Evolutionary conservation across 2,888 invertebrate genomes (phyloP).

Genomic region (Dione vanillae): DNA sequence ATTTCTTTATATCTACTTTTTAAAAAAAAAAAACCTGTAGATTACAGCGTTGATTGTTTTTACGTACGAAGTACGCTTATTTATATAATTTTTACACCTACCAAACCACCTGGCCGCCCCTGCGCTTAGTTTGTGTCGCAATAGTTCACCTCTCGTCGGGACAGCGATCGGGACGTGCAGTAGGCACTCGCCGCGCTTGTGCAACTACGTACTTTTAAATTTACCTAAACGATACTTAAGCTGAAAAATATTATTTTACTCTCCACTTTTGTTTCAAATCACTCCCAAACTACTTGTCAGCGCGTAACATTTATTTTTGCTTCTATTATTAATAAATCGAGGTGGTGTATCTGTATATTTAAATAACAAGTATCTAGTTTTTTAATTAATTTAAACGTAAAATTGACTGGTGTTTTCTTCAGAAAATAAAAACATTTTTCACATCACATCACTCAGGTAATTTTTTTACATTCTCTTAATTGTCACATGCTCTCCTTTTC

Average conservation of each 20-base stretch:
- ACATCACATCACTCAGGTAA: too few species aligned
- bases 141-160: not conserved
- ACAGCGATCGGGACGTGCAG: not conserved
- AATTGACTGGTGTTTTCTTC: too few species aligned
- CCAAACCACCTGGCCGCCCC: not conserved
- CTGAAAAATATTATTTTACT: not conserved
- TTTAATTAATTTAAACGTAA: too few species aligned
- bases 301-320: not conserved
- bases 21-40: not conserved
- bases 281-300: not conserved
- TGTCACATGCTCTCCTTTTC: too few species aligned
- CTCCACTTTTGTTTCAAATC: not conserved
- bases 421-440: too few species aligned
- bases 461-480: too few species aligned
- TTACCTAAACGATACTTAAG: not conserved
- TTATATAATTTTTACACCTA: too few species aligned
- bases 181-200: not conserved
- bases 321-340: not conserved
- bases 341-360: too few species aligned
- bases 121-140: not conserved
- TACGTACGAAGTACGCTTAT: not conserved
- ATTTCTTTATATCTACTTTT: not conserved
- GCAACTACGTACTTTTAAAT: not conserved
- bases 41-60: not conserved
- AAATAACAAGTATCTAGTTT: too few species aligned